phyloP scores from a whole-genome alignment of 2,888 invertebrate genomes.

The Orchesella flavescens region DNA sequence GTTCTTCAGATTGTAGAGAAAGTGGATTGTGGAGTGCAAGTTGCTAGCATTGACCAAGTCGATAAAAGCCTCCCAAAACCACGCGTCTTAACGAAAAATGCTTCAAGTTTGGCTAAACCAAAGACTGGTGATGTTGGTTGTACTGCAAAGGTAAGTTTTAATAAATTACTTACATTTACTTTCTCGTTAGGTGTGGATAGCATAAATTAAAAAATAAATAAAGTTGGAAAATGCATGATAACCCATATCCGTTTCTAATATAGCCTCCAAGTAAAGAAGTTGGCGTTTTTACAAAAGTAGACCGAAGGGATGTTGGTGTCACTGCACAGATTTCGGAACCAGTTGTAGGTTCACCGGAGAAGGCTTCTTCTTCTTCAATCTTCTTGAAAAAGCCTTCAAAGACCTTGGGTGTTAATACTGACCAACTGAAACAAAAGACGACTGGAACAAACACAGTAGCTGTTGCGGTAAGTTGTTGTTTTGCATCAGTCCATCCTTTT shows the following conservation, averaged over 20 bases:
- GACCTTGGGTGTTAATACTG: conserved; percentile 57
- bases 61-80: conserved; percentile 29
- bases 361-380: conserved; percentile 18
- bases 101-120: conserved; percentile 73
- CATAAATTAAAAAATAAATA: no score
- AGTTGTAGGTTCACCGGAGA: conserved; percentile 19
- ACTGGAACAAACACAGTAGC: conserved; percentile 56
- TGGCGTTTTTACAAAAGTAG: conserved; percentile 36
- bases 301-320: conserved; percentile 57
- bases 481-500: no score
- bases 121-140: conserved; percentile 76
- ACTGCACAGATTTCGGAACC: conserved; percentile 22
- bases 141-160: conserved; percentile 72
- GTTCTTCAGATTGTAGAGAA: conserved; percentile 71
- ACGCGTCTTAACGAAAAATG: conserved; percentile 42
- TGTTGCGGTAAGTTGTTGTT: not conserved
- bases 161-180: no score
- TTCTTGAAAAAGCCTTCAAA: conserved; percentile 24
- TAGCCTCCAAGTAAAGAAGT: conserved; percentile 66
- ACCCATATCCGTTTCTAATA: conserved; percentile 2
- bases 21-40: conserved; percentile 70
- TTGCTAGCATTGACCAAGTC: conserved; percentile 34
- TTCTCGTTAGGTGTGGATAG: no score
- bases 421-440: conserved; percentile 40
- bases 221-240: no score